Conservation (phyloP, 2,797 vertebrate genomes). For the Poecilia picta region DNA sequence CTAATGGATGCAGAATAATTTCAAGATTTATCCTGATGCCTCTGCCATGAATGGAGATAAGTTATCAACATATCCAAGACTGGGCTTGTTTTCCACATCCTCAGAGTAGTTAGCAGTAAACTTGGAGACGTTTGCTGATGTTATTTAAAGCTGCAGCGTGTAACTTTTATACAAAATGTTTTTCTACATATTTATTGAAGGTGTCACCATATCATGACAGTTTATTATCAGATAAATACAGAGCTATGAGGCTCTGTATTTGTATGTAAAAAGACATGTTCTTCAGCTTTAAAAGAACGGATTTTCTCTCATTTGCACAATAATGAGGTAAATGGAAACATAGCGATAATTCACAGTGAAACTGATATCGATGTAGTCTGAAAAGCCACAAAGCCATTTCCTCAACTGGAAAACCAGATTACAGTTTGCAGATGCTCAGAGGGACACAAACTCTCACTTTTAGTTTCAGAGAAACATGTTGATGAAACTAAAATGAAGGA, state of each 20-base stretch:
- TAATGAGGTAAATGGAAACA: too few relatives aligned
- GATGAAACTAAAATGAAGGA: not conserved
- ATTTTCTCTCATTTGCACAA: too few relatives aligned
- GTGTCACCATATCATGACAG: too few relatives aligned
- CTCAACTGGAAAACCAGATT: not conserved
- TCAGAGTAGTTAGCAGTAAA: not conserved
- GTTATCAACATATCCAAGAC: not conserved
- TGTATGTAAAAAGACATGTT: too few relatives aligned
- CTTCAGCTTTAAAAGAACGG: too few relatives aligned
- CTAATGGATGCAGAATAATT: slow-evolving; percentile 25
- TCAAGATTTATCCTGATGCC: slow-evolving; percentile 16
- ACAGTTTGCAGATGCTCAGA: not conserved
- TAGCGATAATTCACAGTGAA: not conserved
- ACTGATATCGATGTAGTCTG: not conserved
- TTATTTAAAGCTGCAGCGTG: not conserved
- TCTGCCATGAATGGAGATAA: not conserved
- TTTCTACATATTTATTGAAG: too few relatives aligned
- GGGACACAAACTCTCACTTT: not conserved
- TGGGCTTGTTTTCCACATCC: not conserved
- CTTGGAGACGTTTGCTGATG: not conserved
- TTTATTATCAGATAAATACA: too few relatives aligned
- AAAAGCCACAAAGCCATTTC: not conserved
- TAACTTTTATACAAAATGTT: too few relatives aligned
- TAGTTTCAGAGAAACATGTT: not conserved
- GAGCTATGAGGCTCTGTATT: too few relatives aligned